phyloP scores from a whole-genome alignment of 2,797 vertebrate genomes.

The Podarcis siculus region DNA sequence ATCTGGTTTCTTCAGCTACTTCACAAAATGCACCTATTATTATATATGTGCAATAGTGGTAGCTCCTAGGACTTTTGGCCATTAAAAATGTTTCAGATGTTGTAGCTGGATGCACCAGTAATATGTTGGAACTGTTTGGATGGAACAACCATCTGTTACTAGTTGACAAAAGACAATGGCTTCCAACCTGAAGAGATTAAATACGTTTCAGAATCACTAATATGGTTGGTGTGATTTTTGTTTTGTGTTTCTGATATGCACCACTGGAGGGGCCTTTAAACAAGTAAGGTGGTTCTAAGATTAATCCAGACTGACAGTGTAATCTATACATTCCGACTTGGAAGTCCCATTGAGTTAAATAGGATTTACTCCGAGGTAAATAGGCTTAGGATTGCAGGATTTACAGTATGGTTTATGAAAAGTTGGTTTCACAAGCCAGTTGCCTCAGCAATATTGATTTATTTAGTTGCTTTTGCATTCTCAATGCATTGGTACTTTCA shows the following conservation, averaged over 20 bases:
- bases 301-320: background rate
- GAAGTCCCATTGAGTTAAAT: too few species aligned
- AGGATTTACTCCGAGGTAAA: background rate
- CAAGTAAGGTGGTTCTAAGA: background rate
- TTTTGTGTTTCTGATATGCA: background rate
- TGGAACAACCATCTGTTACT: background rate
- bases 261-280: background rate
- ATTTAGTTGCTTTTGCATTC: background rate
- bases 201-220: background rate
- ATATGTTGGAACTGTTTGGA: background rate
- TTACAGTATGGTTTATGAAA: background rate
- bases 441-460: background rate
- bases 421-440: background rate
- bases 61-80: background rate
- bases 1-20: background rate
- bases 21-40: background rate
- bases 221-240: background rate
- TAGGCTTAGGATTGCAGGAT: background rate
- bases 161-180: slow-evolving; percentile 36
- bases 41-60: slow-evolving; percentile 13
- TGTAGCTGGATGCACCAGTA: background rate
- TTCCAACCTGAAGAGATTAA: background rate
- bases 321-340: too few species aligned
- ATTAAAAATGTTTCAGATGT: background rate
- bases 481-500: too few species aligned